Percentiles rank a stretch among this genome's conserved stretches.
Evolutionary conservation across 2,113 vertebrate species (phyloP).

Genomic region (Corythaixoides concolor): DNA sequence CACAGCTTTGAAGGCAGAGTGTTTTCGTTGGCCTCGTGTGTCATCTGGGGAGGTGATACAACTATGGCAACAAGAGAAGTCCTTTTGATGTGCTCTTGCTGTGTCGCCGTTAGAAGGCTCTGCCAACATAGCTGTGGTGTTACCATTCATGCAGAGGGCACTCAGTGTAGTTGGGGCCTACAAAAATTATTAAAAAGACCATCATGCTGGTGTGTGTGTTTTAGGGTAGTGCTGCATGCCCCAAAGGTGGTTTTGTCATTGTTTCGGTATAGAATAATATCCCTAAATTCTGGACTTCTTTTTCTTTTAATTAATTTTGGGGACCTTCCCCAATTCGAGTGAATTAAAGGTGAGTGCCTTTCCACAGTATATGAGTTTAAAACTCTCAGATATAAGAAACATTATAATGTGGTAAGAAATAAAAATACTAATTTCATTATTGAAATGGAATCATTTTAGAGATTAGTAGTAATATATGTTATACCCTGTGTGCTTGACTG

Average conservation of each 20-base stretch:
- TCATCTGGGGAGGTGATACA: background rate
- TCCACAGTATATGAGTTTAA: background rate
- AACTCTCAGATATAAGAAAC: background rate
- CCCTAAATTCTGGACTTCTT: background rate
- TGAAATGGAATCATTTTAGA: background rate
- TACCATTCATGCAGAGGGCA: background rate
- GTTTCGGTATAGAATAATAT: background rate
- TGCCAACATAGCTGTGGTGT: background rate
- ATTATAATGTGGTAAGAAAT: background rate
- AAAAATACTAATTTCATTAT: background rate
- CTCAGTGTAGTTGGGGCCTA: fast-evolving
- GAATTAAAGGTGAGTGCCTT: background rate
- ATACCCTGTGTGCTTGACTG: background rate
- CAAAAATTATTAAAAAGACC: background rate
- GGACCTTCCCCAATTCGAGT: background rate
- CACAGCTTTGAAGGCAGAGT: background rate
- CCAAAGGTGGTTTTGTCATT: fast-evolving
- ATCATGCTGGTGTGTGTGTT: fast-evolving
- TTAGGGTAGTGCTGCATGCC: background rate
- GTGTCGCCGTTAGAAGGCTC: background rate
- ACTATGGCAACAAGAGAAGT: background rate
- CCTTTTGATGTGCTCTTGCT: background rate
- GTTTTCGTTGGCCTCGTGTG: background rate
- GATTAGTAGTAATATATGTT: background rate
- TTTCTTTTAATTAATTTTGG: background rate